Percentiles rank a stretch among this genome's conserved stretches.
phyloP scores from a whole-genome alignment of 2,113 vertebrate genomes.

The Plestiodon gilberti region DNA sequence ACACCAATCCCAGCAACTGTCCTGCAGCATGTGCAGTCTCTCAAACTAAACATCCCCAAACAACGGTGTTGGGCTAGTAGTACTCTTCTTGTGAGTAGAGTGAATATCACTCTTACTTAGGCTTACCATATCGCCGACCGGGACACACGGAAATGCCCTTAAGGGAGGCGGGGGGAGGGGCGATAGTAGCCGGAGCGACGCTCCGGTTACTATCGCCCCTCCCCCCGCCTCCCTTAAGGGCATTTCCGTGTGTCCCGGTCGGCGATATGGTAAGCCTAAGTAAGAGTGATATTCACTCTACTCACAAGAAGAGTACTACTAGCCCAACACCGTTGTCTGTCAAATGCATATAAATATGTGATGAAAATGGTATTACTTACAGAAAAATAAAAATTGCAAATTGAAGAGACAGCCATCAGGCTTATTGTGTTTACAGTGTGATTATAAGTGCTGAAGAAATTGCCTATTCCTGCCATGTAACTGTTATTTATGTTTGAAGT shows the following conservation, averaged over 20 bases:
- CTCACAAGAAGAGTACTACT: background rate
- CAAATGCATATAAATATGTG: background rate
- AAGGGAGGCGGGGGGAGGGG: no score
- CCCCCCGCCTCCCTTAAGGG: no score
- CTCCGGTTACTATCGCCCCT: no score
- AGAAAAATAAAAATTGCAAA: conserved; percentile 1
- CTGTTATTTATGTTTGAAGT: conserved; percentile 3
- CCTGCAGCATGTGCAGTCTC: background rate
- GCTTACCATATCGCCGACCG: no score
- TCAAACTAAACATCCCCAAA: background rate
- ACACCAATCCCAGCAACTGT: no score
- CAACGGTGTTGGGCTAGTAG: no score
- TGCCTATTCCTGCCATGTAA: background rate
- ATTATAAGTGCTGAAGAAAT: background rate
- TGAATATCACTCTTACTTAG: background rate
- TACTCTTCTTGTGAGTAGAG: background rate
- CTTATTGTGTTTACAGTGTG: background rate
- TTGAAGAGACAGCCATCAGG: background rate
- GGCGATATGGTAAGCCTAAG: no score
- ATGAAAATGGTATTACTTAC: background rate
- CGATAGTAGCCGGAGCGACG: no score
- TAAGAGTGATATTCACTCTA: background rate
- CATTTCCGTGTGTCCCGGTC: no score
- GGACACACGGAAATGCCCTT: no score
- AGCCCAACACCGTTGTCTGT: background rate